These are phyloP conservation scores for Empis livida DNA, from an alignment of 2,888 invertebrate genomes.

Conservation along the genomic window DNA sequence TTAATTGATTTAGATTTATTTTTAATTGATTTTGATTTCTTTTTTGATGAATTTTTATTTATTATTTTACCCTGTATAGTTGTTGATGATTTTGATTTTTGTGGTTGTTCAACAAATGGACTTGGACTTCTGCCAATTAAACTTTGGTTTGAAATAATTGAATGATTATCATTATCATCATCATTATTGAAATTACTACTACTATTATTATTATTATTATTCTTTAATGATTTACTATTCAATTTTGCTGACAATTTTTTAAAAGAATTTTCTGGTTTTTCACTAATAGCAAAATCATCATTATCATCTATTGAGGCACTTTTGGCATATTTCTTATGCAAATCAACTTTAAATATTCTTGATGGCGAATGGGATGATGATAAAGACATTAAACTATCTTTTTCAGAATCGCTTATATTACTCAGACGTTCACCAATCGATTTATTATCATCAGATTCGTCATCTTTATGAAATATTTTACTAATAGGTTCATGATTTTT, in stretches of 20 bases:
- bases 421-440: conserved; percentile 3
- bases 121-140: background rate
- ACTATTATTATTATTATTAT: background rate
- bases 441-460: conserved; percentile 8
- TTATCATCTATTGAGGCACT: conserved; percentile 11
- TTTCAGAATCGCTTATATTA: conserved; percentile 2
- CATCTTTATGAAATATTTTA: conserved; percentile 12
- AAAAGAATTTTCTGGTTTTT: conserved; percentile 1
- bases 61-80: too few relatives aligned
- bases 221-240: background rate
- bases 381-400: background rate
- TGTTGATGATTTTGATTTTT: background rate
- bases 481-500: conserved; percentile 8
- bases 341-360: conserved; percentile 31
- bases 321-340: conserved; percentile 34
- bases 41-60: too few relatives aligned
- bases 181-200: too few relatives aligned
- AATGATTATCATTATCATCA: background rate
- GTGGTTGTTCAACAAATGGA: background rate
- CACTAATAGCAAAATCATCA: background rate
- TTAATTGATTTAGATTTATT: background rate
- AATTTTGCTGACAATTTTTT: conserved; percentile 4
- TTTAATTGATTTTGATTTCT: too few relatives aligned
- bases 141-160: background rate
- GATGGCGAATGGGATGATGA: conserved; percentile 27